Evolutionary conservation across 2,797 vertebrate genomes (phyloP), one percentile per base, ranked within the genome.

Genomic region (Phrynocephalus forsythii): DNA sequence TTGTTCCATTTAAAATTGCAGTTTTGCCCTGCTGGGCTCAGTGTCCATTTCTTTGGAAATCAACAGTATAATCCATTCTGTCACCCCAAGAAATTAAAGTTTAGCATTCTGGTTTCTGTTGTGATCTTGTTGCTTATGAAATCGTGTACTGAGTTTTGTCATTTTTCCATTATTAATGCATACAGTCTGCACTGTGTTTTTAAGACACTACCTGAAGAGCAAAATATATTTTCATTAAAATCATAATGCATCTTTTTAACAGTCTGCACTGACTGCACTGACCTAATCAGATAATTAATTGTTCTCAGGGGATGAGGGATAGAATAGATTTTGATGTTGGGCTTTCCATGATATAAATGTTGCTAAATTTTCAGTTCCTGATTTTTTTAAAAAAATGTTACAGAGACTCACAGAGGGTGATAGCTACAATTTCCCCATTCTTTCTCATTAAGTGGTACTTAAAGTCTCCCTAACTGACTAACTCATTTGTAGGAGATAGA

Each of bases 141-240:
- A 48, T 63, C 28, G 11, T 24, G 71, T 83, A 71, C 26, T 50
- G 6, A n/a, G 28, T 20, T 18, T 9, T 28, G 5, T 28, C 83
- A 84, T 18, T 63, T 22, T n/a, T 75, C 60, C 38, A 44, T 22
- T 38, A 28, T 60, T 76, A 76, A 76, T 66, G 24, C 28, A 50
- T 83, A n/a, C 67, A 69, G 9, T 38, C 4, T 71, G 52, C 67
- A 71, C 28, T 33, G 11, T 3, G 16, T 33, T 72, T 30, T 72
- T 56, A 28, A 73, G 28, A 72, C 30, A 7, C 26, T 38, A n/a
- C 30, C 13, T 56, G 26, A 15, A 84, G 33, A 66, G 28, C 16
- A 71, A 71, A 71, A 50, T 44, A 20, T 7, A 26, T 77, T 85
- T 48, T 77, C 7, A 52, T 82, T 82, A 50, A 87, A 87, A 75